Evolutionary conservation across 2,113 vertebrate species (phyloP).

Genomic region (Passerina amoena): DNA sequence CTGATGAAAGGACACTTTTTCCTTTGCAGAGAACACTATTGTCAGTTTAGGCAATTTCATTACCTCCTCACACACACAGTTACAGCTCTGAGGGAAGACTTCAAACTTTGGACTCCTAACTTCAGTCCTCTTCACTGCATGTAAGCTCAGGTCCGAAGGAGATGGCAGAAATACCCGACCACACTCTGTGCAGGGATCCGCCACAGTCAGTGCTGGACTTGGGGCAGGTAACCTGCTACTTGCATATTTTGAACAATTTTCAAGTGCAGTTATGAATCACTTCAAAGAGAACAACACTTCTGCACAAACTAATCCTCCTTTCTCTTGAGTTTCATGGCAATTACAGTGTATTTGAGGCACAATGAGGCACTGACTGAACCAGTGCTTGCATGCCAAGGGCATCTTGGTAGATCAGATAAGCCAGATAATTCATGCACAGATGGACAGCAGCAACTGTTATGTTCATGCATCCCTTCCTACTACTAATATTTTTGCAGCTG

Average conservation of each 20-base stretch:
- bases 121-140: neutral
- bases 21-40: neutral
- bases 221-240: fast-evolving
- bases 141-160: neutral
- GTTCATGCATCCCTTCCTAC: neutral
- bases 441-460: neutral
- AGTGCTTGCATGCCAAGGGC: neutral
- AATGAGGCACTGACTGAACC: neutral
- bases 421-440: neutral
- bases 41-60: neutral
- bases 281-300: neutral
- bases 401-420: neutral
- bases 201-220: neutral
- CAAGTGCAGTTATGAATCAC: neutral
- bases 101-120: neutral
- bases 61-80: fast-evolving
- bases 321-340: neutral
- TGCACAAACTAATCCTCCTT: neutral
- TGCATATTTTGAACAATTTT: neutral
- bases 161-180: neutral
- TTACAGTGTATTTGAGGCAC: neutral
- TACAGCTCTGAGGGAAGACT: neutral
- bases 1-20: neutral
- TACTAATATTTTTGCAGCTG: neutral
- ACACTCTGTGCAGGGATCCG: fast-evolving